Conservation (phyloP, 2,797 vertebrate species). For the Acrocephalus scirpaceus region DNA sequence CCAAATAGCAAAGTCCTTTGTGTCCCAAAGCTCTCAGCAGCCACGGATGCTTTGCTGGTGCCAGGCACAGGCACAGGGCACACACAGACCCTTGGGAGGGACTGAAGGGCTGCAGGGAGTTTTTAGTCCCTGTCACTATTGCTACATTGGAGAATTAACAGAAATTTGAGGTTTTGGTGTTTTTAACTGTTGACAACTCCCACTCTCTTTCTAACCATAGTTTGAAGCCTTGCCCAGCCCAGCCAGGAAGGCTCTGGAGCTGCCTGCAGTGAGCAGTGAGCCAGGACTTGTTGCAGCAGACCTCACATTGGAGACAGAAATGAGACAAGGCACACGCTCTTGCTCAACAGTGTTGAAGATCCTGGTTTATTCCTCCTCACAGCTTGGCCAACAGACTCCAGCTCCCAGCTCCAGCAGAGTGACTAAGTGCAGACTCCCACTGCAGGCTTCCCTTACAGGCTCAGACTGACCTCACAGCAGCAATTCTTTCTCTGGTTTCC, state of each 20-base stretch:
- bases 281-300: neutral
- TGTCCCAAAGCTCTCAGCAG: neutral
- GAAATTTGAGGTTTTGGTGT: neutral
- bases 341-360: neutral
- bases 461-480: neutral
- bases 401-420: neutral
- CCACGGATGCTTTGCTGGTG: neutral
- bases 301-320: neutral
- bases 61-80: neutral
- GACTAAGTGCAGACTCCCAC: neutral
- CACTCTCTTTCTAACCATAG: neutral
- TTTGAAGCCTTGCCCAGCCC: neutral
- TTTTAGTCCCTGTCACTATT: neutral
- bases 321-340: neutral
- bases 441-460: neutral
- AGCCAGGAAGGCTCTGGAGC: neutral
- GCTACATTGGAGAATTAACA: neutral
- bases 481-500: neutral
- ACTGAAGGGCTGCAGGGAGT: neutral
- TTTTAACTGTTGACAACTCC: slow-evolving; percentile 12
- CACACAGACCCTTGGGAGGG: neutral
- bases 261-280: neutral
- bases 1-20: neutral
- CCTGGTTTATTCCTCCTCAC: neutral
- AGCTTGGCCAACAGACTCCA: neutral